Conservation (phyloP, 1,140 invertebrate genomes). For the Micrasema longulum region DNA sequence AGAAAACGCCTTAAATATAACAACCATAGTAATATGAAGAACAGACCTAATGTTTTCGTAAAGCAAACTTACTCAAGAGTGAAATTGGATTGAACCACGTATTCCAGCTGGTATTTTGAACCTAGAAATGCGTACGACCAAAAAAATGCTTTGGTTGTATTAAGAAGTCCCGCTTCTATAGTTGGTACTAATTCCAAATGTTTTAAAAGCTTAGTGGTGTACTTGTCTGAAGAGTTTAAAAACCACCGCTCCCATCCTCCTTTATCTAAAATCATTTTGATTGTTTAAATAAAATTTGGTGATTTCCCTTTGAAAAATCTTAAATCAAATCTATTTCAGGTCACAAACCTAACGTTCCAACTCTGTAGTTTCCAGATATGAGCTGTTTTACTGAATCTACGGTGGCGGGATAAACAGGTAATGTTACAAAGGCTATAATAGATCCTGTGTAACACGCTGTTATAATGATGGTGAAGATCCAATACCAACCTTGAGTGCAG, state of each 20-base stretch:
- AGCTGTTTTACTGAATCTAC: conserved; percentile 75
- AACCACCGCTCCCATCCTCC: conserved; percentile 80
- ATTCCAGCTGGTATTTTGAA: conserved; percentile 75
- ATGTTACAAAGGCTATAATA: conserved; percentile 83
- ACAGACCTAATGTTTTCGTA: background rate
- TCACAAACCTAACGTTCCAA: conserved; percentile 71
- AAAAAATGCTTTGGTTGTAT: conserved; percentile 77
- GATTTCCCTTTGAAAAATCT: background rate
- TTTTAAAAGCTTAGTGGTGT: conserved; percentile 71
- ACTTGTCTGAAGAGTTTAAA: conserved; percentile 70
- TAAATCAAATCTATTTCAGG: background rate
- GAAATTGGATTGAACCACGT: conserved; percentile 77
- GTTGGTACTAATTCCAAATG: conserved; percentile 75
- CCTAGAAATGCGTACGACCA: conserved; percentile 80
- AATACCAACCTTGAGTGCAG: conserved; percentile 72
- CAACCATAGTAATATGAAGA: background rate
- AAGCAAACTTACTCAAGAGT: conserved; percentile 66
- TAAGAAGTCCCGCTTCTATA: conserved; percentile 73
- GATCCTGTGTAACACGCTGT: conserved; percentile 83
- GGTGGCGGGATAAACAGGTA: conserved; percentile 77
- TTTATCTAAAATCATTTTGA: conserved; percentile 65
- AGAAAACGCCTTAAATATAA: background rate
- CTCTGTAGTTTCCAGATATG: conserved; percentile 69
- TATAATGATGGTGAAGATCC: conserved; percentile 84
- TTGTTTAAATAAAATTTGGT: background rate